Conservation (phyloP, 2,797 vertebrate species). For the Etheostoma perlongum region DNA sequence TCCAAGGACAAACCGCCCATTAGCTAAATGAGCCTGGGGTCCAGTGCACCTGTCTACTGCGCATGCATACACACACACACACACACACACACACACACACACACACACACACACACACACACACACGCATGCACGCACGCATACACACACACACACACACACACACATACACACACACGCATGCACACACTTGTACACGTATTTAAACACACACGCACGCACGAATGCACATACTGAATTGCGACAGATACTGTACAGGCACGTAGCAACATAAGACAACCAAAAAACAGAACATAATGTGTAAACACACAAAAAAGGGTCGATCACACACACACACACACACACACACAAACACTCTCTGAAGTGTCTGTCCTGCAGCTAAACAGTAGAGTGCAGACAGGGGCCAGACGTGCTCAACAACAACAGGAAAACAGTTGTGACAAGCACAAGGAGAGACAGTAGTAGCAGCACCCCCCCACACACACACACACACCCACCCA, state of each 20-base stretch:
- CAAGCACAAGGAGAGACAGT: slow-evolving; percentile 15
- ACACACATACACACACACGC: no score
- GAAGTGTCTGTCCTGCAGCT: not conserved
- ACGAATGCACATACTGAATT: not conserved
- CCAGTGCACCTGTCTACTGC: slow-evolving; percentile 66
- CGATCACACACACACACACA: not conserved
- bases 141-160: no score
- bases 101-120: slow-evolving; percentile 1
- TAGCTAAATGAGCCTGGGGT: slow-evolving; percentile 80
- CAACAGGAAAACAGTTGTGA: slow-evolving; percentile 46
- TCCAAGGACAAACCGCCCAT: slow-evolving; percentile 82
- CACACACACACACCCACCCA: slow-evolving; percentile 5
- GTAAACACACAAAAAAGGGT: not conserved
- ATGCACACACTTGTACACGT: no score
- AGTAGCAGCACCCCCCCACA: slow-evolving; percentile 1
- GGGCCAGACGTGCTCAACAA: slow-evolving; percentile 26
- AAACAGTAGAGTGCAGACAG: slow-evolving; percentile 12
- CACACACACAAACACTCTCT: slow-evolving; percentile 12
- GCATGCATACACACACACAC: slow-evolving; percentile 16
- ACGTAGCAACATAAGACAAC: slow-evolving; percentile 25
- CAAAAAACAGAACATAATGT: slow-evolving; percentile 16
- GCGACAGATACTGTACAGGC: not conserved
- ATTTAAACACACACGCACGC: no score
- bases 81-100: slow-evolving; percentile 10
- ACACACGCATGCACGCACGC: not conserved